phyloP scores from a whole-genome alignment of 2,888 invertebrate species.

The Ophioninae sp. region DNA sequence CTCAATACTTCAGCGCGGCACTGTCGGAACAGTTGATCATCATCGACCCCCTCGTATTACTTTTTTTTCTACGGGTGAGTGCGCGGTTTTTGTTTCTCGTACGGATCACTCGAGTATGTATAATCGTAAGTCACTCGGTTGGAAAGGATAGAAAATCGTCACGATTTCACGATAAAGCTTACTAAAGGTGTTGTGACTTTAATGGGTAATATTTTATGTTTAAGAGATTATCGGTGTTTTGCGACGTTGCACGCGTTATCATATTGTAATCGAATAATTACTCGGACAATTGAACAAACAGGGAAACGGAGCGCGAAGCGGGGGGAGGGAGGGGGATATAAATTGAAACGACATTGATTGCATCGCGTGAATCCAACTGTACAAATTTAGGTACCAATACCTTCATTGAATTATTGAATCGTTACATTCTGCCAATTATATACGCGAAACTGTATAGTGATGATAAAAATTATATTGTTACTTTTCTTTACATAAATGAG shows the following conservation, averaged over 20 bases:
- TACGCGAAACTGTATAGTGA: slow-evolving; percentile 75
- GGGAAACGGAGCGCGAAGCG: slow-evolving; percentile 22
- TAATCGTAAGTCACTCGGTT: slow-evolving; percentile 17
- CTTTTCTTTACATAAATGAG: slow-evolving; percentile 75
- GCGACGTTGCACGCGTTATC: slow-evolving; percentile 40
- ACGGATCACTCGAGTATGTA: background rate
- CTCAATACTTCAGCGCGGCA: background rate
- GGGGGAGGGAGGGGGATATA: slow-evolving; percentile 18
- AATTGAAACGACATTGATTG: slow-evolving; percentile 2
- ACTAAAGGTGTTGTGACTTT: slow-evolving; percentile 39
- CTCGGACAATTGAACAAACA: slow-evolving; percentile 24
- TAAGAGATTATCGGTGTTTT: slow-evolving; percentile 50
- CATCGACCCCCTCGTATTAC: background rate
- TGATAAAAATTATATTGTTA: slow-evolving; percentile 75
- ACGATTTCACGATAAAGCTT: slow-evolving; percentile 52
- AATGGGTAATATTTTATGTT: slow-evolving; percentile 43
- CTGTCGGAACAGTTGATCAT: background rate
- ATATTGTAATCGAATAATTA: slow-evolving; percentile 8
- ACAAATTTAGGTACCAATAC: slow-evolving; percentile 75
- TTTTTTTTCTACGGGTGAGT: background rate
- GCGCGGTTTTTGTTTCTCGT: background rate
- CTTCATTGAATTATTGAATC: slow-evolving; percentile 71
- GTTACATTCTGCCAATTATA: slow-evolving; percentile 77
- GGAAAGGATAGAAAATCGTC: slow-evolving; percentile 5
- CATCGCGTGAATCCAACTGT: slow-evolving; percentile 72